Percentiles rank a stretch among this genome's conserved stretches.
phyloP scores from a whole-genome alignment of 2,888 invertebrate genomes.

The Agriopis leucophaearia region DNA sequence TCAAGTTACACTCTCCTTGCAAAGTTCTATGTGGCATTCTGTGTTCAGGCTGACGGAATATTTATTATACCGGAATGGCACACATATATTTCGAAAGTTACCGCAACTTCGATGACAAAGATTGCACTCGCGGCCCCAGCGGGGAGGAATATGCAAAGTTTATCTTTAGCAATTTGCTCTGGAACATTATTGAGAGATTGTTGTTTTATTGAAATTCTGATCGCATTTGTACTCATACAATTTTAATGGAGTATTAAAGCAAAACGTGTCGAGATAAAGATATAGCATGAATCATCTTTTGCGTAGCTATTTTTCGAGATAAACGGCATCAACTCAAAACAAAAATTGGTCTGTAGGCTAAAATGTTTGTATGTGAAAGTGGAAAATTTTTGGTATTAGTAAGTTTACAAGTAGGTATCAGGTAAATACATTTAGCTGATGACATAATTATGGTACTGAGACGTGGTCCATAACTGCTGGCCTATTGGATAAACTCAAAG shows the following conservation, averaged over 20 bases:
- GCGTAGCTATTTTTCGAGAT: background rate
- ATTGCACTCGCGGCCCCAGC: conserved; percentile 29
- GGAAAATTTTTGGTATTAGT: no score
- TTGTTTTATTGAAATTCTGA: conserved; percentile 23
- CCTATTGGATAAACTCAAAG: no score
- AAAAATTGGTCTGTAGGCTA: no score
- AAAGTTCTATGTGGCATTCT: conserved; percentile 7
- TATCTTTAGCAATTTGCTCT: conserved; percentile 12
- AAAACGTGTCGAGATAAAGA: no score
- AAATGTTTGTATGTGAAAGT: no score
- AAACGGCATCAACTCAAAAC: background rate
- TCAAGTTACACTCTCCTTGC: conserved; percentile 1
- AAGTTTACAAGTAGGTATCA: no score
- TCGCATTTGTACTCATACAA: background rate
- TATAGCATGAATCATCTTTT: no score
- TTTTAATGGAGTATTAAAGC: background rate
- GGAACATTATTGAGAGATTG: conserved; percentile 16
- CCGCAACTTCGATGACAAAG: conserved; percentile 38
- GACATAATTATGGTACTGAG: no score
- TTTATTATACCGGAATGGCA: conserved; percentile 33
- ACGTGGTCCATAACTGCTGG: no score
- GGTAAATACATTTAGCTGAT: no score
- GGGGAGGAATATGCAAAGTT: conserved; percentile 32
- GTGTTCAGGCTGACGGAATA: conserved; percentile 15
- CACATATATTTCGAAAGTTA: conserved; percentile 29